Conservation (phyloP, 2,888 invertebrate genomes). For the Hirtodrosophila alboralis region DNA sequence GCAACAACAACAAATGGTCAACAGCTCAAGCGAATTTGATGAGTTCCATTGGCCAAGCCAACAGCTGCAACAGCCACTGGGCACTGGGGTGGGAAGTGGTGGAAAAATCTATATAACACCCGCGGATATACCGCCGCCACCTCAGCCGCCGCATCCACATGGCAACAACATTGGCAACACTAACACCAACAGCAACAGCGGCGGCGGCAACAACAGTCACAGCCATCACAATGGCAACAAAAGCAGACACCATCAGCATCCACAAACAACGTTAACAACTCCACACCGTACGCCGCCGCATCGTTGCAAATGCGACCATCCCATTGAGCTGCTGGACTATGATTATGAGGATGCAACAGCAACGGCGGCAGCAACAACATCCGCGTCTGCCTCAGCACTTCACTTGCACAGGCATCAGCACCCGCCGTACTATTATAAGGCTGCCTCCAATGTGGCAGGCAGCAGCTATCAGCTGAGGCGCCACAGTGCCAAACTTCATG, state of each 20-base stretch:
- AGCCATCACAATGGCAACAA: constrained; percentile 65
- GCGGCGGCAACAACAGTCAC: constrained; percentile 51
- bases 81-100: constrained; percentile 30
- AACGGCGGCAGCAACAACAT: constrained; percentile 31
- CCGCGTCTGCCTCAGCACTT: constrained; percentile 30
- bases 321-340: constrained; percentile 68
- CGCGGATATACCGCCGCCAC: constrained; percentile 80
- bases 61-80: constrained; percentile 43
- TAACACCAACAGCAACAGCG: constrained; percentile 38
- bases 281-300: constrained; percentile 66
- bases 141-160: constrained; percentile 67
- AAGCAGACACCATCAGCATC: constrained; percentile 50
- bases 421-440: constrained; percentile 69
- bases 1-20: constrained; percentile 60
- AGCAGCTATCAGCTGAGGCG: constrained; percentile 55
- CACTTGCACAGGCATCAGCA: constrained; percentile 62
- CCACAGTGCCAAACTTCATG: constrained; percentile 63
- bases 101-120: constrained; percentile 80
- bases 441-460: constrained; percentile 19
- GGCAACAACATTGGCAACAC: constrained; percentile 14
- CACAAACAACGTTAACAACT: constrained; percentile 44
- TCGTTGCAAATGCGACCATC: constrained; percentile 73
- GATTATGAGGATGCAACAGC: constrained; percentile 60
- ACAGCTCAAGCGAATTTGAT: constrained; percentile 70
- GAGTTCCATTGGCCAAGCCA: constrained; percentile 74